Base-by-base conservation (phyloP, 2,888 invertebrate species). In the Morpho helenor region DNA sequence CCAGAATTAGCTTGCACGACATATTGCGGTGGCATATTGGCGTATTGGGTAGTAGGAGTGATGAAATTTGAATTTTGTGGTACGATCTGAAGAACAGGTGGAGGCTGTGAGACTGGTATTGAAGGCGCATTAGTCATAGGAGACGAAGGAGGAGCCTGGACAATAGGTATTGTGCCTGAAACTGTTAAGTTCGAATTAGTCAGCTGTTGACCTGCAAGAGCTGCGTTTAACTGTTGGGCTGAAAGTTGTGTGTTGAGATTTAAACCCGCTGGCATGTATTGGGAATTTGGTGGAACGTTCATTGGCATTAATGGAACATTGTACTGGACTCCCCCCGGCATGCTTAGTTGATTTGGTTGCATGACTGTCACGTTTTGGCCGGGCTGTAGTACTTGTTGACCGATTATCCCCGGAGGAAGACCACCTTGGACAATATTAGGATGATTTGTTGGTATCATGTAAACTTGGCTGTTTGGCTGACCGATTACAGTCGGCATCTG, bases 351-450 rank as follows among this genome's bases (percentile, higher is more conserved):
- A 52, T 88, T 90, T 0, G 86, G 87, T 63, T 88, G 89, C 85
- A 90, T 87, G 3, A 90, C 87, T 0, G 89, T 87, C 1, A 89
- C 85, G 52, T 90, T 90, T 59, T 89, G 89, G 0, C 88, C 88
- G 0, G 80, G 76, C 41, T 86, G 86, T 0, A 89, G 60, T 44
- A 89, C 75, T 67, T 89, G 88, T 56, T 88, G 89, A 0, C 84
- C 76, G 7, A 87, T 69, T 10, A 89, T 40, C 0, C 87, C 86
- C 7, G 79, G 80, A 0, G 81, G 84, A 31, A 89, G 55, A 0
- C 74, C 77, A 0, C 80, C 72, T 65, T 88, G 88, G 44, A 88
- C 76, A 8, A 88, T 63, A 59, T 80, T 87, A 0, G 78, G 78
- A 63, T 87, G 87, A 61, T 88, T 89, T 0, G 89, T 73, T 0